Conservation (phyloP, 2,888 invertebrate species). For the Perdita meconis region DNA sequence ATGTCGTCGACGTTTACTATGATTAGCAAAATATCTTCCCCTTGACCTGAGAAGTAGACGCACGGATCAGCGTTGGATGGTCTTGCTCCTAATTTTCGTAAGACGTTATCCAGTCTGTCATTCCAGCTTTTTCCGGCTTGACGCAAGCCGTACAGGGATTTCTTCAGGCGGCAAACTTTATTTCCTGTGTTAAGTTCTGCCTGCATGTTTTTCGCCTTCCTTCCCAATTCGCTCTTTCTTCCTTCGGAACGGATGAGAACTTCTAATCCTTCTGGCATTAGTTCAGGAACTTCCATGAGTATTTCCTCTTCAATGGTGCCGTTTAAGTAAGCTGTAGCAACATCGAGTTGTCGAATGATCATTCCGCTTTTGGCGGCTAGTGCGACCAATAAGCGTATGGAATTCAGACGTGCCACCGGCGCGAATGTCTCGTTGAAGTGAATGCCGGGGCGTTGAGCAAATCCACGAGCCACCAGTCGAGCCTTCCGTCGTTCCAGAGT, state of each 20-base stretch:
- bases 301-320: conserved; percentile 39
- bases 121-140: background rate
- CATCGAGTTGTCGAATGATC: conserved; percentile 62
- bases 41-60: background rate
- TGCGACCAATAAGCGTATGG: conserved; percentile 33
- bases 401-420: conserved; percentile 49
- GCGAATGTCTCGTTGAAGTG: conserved; percentile 60
- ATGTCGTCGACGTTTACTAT: conserved; percentile 21
- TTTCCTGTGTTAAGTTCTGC: too few species aligned
- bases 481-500: conserved; percentile 49
- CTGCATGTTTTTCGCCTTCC: background rate
- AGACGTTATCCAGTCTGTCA: background rate
- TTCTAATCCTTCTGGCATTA: background rate
- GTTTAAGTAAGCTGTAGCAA: conserved; percentile 64
- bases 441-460: conserved; percentile 51
- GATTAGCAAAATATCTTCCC: background rate
- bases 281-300: background rate
- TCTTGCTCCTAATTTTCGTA: background rate
- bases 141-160: background rate
- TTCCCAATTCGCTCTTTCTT: background rate
- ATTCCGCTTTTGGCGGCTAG: conserved; percentile 55
- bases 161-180: background rate
- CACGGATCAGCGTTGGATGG: background rate
- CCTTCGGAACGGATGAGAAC: background rate
- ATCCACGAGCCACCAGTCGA: conserved; percentile 55